A percentile compares a stretch with the other conserved stretches of the same genome.
phyloP scores from a whole-genome alignment of 2,888 invertebrate species.

The Neocrepidodera transversa region DNA sequence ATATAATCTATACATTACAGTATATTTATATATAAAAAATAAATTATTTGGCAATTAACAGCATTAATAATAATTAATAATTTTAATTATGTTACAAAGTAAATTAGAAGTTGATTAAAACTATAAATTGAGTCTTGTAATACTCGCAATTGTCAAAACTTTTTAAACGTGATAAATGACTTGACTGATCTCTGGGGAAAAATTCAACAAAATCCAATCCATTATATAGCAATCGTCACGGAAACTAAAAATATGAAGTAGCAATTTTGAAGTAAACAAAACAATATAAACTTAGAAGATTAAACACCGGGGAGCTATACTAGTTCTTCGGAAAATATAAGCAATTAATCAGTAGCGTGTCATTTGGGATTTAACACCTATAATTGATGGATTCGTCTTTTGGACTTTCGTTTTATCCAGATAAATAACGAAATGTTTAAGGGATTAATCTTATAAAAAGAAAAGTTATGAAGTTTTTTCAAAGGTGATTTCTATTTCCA shows the following conservation, averaged over 20 bases:
- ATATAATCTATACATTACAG: too few relatives aligned
- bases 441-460: constrained; percentile 14
- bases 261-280: constrained; percentile 17
- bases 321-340: constrained; percentile 18
- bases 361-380: constrained; percentile 13
- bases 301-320: constrained; percentile 15
- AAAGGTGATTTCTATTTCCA: neutral
- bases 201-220: neutral
- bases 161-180: neutral
- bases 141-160: neutral
- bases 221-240: neutral
- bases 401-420: constrained; percentile 13
- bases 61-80: too few relatives aligned
- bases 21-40: too few relatives aligned
- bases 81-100: too few relatives aligned
- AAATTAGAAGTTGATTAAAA: too few relatives aligned
- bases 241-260: constrained; percentile 11
- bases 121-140: too few relatives aligned
- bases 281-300: constrained; percentile 22
- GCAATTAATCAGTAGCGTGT: constrained; percentile 21
- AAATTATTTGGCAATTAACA: too few relatives aligned
- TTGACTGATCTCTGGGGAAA: neutral
- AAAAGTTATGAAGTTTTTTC: neutral
- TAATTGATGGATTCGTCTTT: constrained; percentile 25
- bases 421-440: constrained; percentile 26